Base-by-base conservation (phyloP, 2,113 vertebrate genomes). In the Anhinga rufa region DNA sequence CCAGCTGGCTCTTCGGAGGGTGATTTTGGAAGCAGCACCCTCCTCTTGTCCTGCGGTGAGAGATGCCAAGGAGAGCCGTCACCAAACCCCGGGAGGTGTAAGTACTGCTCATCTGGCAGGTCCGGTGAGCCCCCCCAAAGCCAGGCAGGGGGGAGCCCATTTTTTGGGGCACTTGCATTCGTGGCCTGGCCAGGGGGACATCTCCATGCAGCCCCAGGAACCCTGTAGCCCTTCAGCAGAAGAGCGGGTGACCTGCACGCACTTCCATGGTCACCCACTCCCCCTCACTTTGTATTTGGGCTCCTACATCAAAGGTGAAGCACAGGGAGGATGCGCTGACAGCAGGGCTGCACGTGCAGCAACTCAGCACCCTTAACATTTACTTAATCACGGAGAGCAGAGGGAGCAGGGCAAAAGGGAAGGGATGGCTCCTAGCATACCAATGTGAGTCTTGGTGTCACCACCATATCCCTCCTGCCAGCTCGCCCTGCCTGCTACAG, bases 181-280 rank as follows among this genome's bases (percentile, higher is more conserved):
- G 0, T 4, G 4, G 48, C 40, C 58, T 11, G 1, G 4, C 9
- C 0, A 1, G 4, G 21, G 24, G 8, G 5, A 5, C 13, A 49
- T 58, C 62, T 44, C 36, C 0, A 0, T 72, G 58, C 44, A 60
- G 28, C 21, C 17, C 32, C 76, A 48, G 4, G 4, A 11, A 5
- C 44, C 28, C 25, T 6, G 6, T 3, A 71, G 82, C 42, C 82
- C 58, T 80, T 79, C 40, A 24, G 4, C 32, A 15, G 69, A 40
- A 64, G 60, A 60, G 17, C 0, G 0, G n/a, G 52, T 11, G 38
- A 71, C 68, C 74, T 84, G 79, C 62, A n/a, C 12, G 10, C 29
- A 42, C 13, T 11, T 31, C 38, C 7, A 0, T 1, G 9, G 6
- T 65, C 13, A 3, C 16, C 6, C 3, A 0, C 38, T 55, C 25